Percentiles rank a stretch among this genome's conserved stretches.
These are phyloP conservation scores for Phyto melanocephala DNA, from an alignment of 2,888 invertebrate genomes.

Conservation along the genomic window DNA sequence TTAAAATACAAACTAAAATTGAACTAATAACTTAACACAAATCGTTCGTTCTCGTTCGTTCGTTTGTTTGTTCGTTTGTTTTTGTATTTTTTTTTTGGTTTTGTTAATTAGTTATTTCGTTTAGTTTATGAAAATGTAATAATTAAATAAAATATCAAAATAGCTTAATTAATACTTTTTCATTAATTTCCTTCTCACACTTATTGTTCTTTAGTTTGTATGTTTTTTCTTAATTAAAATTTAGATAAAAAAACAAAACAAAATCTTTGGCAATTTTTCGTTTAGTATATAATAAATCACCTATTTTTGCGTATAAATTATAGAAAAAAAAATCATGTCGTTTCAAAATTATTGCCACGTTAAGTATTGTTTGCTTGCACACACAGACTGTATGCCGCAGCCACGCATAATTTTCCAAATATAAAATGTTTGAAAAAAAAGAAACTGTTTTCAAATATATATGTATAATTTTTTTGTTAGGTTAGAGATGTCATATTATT, in stretches of 20 bases:
- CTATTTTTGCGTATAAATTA: constrained; percentile 26
- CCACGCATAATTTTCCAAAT: constrained; percentile 76
- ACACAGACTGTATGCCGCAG: constrained; percentile 78
- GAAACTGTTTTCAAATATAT: constrained; percentile 21
- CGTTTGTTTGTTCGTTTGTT: constrained; percentile 63
- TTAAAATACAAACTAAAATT: not conserved
- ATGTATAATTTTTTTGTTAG: constrained; percentile 26
- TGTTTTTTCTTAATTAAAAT: constrained; percentile 15
- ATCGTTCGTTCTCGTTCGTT: constrained; percentile 46
- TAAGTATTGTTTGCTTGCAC: constrained; percentile 79
- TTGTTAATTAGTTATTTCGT: not conserved
- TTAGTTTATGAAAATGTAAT: not conserved
- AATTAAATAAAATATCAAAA: constrained; percentile 5
- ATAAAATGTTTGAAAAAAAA: constrained; percentile 19
- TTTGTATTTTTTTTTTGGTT: constrained; percentile 57
- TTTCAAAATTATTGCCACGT: constrained; percentile 61
- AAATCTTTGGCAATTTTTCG: constrained; percentile 24
- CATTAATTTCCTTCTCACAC: constrained; percentile 21
- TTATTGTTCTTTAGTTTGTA: constrained; percentile 3
- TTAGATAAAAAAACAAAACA: not conserved
- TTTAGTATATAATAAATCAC: constrained; percentile 21
- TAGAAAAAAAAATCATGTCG: constrained; percentile 70
- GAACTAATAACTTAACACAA: constrained; percentile 36
- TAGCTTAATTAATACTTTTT: constrained; percentile 51
- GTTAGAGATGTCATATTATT: constrained; percentile 35